Evolutionary conservation across 1,140 invertebrate genomes (phyloP).

Genomic region (Rhyacophila brunnea): DNA sequence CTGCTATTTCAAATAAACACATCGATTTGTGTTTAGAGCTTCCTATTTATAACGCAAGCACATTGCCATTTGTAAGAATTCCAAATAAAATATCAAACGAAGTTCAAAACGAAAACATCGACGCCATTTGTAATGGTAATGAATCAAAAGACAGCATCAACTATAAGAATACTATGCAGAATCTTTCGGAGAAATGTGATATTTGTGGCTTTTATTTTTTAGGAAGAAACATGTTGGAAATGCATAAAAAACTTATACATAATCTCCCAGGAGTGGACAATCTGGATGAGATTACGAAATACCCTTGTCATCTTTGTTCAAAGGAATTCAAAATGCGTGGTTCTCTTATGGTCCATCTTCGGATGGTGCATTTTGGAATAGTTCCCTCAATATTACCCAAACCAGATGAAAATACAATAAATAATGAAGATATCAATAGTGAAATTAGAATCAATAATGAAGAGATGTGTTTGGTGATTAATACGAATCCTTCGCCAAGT

Average conservation of each 20-base stretch:
- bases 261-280: constrained; percentile 58
- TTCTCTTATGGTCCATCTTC: constrained; percentile 76
- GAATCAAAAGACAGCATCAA: constrained; percentile 20
- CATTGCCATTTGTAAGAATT: constrained; percentile 47
- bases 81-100: constrained; percentile 30
- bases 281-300: constrained; percentile 48
- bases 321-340: constrained; percentile 80
- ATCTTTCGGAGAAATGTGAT: constrained; percentile 54
- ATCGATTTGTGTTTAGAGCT: constrained; percentile 43
- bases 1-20: constrained; percentile 38
- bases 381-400: constrained; percentile 6
- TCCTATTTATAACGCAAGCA: constrained; percentile 41
- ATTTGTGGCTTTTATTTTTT: constrained; percentile 72
- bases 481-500: too few relatives aligned
- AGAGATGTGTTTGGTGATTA: too few relatives aligned
- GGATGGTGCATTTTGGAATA: constrained; percentile 69
- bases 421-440: constrained; percentile 1
- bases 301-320: constrained; percentile 73
- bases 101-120: constrained; percentile 13
- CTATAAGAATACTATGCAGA: constrained; percentile 41
- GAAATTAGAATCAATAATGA: background rate
- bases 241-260: constrained; percentile 75
- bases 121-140: constrained; percentile 11
- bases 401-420: background rate
- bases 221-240: constrained; percentile 65